Evolutionary conservation across 2,888 invertebrate genomes (phyloP).

Genomic region (Alviniconcha strummeri): DNA sequence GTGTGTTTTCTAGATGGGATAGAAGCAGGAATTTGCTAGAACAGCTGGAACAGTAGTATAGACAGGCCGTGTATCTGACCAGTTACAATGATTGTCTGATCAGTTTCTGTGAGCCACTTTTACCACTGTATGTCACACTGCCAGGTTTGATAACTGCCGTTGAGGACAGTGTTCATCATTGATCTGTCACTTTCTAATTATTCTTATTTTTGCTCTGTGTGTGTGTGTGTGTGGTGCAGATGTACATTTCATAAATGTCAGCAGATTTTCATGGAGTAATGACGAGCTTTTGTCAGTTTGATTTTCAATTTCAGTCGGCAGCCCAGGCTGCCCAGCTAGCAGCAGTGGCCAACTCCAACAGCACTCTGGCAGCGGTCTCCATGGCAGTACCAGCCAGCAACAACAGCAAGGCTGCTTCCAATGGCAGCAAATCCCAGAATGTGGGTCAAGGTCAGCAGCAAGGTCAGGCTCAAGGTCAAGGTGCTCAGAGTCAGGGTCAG

Average conservation of each 20-base stretch:
- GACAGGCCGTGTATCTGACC: not conserved
- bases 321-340: conserved; percentile 46
- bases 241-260: not conserved
- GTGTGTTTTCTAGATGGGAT: not conserved
- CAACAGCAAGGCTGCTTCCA: conserved; percentile 41
- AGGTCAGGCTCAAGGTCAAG: conserved; percentile 39
- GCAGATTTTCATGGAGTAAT: not conserved
- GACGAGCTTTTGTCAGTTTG: not conserved
- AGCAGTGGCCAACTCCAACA: conserved; percentile 42
- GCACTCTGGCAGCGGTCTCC: conserved; percentile 40
- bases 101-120: not conserved
- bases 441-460: conserved; percentile 32
- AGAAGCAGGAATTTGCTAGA: not conserved
- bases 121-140: too few species aligned
- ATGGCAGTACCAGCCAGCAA: conserved; percentile 42
- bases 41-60: not conserved
- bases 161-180: not conserved
- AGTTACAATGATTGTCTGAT: not conserved
- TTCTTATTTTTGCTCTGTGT: not conserved
- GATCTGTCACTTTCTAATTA: not conserved
- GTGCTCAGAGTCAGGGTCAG: conserved; percentile 42
- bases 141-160: too few species aligned
- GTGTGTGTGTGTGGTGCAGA: too few species aligned
- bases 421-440: conserved; percentile 34
- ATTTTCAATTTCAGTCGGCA: not conserved